phyloP scores from a whole-genome alignment of 2,113 vertebrate species.

The Ginglymostoma cirratum region DNA sequence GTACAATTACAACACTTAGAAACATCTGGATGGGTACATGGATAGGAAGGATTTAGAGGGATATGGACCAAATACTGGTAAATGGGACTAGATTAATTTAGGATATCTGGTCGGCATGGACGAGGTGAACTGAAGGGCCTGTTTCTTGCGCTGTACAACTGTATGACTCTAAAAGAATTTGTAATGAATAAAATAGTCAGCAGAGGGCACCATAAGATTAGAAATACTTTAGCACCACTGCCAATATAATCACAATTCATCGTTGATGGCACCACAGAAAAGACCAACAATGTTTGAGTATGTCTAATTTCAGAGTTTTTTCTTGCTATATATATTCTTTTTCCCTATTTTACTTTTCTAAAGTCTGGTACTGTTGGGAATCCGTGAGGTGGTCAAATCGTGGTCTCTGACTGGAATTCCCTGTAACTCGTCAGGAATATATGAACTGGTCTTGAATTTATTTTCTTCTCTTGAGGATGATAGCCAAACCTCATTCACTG shows the following conservation, averaged over 20 bases:
- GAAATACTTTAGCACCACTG: not conserved
- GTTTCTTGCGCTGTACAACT: too few relatives aligned
- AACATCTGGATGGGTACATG: too few relatives aligned
- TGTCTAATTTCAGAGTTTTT: too few relatives aligned
- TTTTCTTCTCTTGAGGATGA: not conserved
- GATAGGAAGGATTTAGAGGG: too few relatives aligned
- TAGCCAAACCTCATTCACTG: not conserved
- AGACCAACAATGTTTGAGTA: not conserved
- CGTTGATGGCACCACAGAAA: not conserved
- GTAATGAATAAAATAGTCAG: not conserved
- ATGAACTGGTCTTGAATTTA: not conserved
- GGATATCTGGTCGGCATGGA: too few relatives aligned
- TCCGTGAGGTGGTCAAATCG: not conserved
- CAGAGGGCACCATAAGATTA: constrained; percentile 29
- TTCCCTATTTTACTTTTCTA: not conserved
- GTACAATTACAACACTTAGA: too few relatives aligned
- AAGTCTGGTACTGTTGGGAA: not conserved
- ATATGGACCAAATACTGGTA: too few relatives aligned
- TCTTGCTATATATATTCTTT: not conserved
- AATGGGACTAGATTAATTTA: too few relatives aligned
- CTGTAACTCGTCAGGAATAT: not conserved
- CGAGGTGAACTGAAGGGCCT: too few relatives aligned
- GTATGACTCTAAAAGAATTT: not conserved
- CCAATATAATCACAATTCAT: too few relatives aligned
- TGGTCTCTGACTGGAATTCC: not conserved